phyloP scores from a whole-genome alignment of 2,888 invertebrate species.

The Galerucella pusilla region DNA sequence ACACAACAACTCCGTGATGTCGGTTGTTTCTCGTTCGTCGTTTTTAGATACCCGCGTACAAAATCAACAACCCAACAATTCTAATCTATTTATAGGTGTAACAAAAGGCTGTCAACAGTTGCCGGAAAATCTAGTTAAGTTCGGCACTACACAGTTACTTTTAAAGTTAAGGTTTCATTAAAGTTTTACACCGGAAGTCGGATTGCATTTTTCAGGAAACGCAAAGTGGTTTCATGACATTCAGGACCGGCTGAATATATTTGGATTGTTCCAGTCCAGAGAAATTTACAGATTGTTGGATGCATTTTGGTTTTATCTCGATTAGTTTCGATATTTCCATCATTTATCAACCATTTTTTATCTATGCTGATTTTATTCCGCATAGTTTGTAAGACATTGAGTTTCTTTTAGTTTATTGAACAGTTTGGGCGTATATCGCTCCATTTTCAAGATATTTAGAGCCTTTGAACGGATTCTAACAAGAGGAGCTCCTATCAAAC shows the following conservation, averaged over 20 bases:
- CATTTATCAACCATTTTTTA: no score
- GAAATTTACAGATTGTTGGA: no score
- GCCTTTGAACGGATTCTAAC: no score
- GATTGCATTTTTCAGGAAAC: constrained; percentile 1
- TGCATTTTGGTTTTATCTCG: no score
- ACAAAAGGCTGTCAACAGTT: constrained; percentile 5
- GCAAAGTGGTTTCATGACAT: neutral
- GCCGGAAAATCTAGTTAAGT: neutral
- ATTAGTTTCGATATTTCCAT: no score
- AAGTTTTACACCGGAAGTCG: constrained; percentile 7
- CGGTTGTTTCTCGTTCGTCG: neutral
- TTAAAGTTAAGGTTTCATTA: constrained; percentile 14
- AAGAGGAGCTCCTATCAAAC: no score
- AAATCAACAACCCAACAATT: constrained; percentile 3
- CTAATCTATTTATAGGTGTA: constrained; percentile 12
- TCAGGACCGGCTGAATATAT: neutral
- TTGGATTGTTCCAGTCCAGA: neutral
- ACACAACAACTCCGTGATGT: neutral
- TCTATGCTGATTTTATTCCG: no score
- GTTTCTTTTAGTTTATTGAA: no score
- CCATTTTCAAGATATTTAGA: no score
- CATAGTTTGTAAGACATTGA: no score
- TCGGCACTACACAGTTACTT: neutral
- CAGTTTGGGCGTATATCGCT: no score
- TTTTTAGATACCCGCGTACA: constrained; percentile 3